A percentile compares a stretch with the other conserved stretches of the same genome.
These are phyloP conservation scores for Ptilorrhoa leucosticta DNA, from an alignment of 2,113 vertebrate species.

Conservation along the genomic window DNA sequence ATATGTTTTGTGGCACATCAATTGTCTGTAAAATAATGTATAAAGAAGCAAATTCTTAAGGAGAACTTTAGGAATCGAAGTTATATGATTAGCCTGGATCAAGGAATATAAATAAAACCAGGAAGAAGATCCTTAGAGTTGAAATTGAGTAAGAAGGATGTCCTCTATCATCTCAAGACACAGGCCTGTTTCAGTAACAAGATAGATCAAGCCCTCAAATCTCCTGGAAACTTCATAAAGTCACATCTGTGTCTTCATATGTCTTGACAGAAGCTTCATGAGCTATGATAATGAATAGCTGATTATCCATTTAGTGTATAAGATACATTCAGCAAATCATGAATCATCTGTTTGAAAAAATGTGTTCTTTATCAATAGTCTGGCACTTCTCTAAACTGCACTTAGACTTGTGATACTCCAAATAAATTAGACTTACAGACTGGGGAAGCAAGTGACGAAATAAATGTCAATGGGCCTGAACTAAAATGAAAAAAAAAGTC, in stretches of 20 bases:
- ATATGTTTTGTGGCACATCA: background rate
- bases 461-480: background rate
- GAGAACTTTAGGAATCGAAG: background rate
- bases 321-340: background rate
- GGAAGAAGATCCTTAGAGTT: background rate
- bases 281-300: background rate
- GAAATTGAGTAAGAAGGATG: background rate
- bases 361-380: background rate
- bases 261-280: background rate
- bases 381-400: background rate
- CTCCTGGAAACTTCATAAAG: background rate
- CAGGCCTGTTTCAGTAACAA: background rate
- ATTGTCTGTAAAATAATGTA: background rate
- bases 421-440: background rate
- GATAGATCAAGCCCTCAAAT: background rate
- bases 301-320: background rate
- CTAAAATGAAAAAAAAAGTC: background rate
- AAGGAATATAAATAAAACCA: background rate
- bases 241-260: background rate
- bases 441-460: background rate
- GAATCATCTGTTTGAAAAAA: background rate
- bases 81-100: background rate
- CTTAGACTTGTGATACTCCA: background rate
- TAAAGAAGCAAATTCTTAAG: background rate
- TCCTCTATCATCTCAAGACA: background rate